These are phyloP conservation scores for Sinodicranocentrus sp. DNA, from an alignment of 2,888 invertebrate genomes.

Conservation along the genomic window DNA sequence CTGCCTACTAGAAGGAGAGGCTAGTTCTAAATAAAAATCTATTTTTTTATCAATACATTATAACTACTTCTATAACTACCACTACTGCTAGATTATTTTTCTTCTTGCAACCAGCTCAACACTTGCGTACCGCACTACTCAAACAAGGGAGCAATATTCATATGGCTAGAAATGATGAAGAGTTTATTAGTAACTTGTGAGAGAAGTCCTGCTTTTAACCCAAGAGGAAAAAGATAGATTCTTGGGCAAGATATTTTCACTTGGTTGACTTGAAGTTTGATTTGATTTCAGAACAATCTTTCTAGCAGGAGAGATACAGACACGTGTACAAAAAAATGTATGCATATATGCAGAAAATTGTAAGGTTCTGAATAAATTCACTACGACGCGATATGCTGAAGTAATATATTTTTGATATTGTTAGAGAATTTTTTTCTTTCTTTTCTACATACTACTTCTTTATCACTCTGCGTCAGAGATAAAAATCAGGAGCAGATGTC, in stretches of 20 bases:
- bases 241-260: constrained; percentile 58
- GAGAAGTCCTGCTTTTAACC: background rate
- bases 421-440: constrained; percentile 6
- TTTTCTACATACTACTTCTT: constrained; percentile 17
- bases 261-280: constrained; percentile 63
- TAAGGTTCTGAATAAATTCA: no score
- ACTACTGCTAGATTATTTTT: background rate
- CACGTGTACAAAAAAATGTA: no score
- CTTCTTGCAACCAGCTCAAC: no score
- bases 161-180: constrained; percentile 5
- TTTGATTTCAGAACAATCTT: constrained; percentile 42
- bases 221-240: constrained; percentile 25
- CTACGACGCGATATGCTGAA: background rate
- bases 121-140: background rate
- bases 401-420: constrained; percentile 2
- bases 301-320: background rate
- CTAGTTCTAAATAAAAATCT: constrained; percentile 29
- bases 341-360: no score
- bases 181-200: constrained; percentile 17
- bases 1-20: constrained; percentile 8
- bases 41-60: constrained; percentile 24
- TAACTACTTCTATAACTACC: background rate
- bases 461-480: constrained; percentile 46
- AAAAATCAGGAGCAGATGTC: constrained; percentile 57
- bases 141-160: no score